phyloP scores from a whole-genome alignment of 2,113 vertebrate genomes.

The Chaetorhynchus papuensis region DNA sequence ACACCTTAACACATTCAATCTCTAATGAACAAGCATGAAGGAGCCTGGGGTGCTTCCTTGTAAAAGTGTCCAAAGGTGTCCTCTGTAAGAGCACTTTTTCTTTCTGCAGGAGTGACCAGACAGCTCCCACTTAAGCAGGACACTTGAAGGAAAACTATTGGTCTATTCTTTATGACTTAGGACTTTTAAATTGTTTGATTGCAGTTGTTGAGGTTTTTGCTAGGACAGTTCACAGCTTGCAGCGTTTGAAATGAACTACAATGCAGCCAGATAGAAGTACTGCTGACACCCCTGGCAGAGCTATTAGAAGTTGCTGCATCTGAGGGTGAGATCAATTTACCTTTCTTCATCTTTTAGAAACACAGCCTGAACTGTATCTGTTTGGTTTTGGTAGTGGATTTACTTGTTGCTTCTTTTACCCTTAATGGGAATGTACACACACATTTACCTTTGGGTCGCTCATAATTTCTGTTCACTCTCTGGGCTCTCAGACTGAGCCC shows the following conservation, averaged over 20 bases:
- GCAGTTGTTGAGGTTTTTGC: not conserved
- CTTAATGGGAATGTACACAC: not conserved
- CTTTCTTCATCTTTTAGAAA: not conserved
- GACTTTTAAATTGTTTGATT: not conserved
- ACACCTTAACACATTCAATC: not conserved
- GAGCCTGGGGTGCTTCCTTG: not conserved
- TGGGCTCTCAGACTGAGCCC: not conserved
- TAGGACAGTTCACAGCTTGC: not conserved
- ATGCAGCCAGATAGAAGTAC: not conserved
- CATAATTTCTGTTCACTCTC: not conserved
- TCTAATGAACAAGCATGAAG: not conserved
- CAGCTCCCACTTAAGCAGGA: not conserved
- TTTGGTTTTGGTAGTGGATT: not conserved
- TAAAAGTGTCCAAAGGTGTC: not conserved
- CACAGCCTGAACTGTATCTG: not conserved
- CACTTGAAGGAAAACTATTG: not conserved
- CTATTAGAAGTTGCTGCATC: not conserved
- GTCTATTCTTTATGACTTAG: not conserved
- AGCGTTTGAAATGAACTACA: not conserved
- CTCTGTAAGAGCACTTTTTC: not conserved
- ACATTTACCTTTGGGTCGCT: not conserved
- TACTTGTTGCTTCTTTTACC: conserved; percentile 5
- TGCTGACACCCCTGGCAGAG: not conserved
- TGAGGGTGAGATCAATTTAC: not conserved
- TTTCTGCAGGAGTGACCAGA: not conserved